Percentiles rank a stretch among this genome's conserved stretches.
Conservation (phyloP, 2,113 vertebrate species). For the Notarius quadriscutis region DNA sequence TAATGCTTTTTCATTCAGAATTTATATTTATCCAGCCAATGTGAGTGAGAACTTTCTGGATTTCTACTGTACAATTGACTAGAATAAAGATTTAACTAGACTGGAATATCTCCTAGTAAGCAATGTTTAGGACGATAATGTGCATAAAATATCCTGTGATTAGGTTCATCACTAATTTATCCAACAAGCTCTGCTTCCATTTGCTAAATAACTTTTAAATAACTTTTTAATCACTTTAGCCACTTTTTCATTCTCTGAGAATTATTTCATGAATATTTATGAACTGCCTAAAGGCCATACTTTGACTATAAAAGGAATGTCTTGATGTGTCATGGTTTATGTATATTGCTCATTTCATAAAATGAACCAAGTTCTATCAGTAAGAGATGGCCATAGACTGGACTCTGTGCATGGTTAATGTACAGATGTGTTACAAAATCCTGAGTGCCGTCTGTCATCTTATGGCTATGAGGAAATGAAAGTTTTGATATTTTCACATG, state of each 20-base stretch:
- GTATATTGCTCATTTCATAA: constrained; percentile 2
- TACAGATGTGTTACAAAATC: not conserved
- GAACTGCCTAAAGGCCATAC: constrained; percentile 48
- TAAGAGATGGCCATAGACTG: not conserved
- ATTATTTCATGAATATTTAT: constrained; percentile 69
- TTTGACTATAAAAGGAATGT: constrained; percentile 54
- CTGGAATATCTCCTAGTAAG: not conserved
- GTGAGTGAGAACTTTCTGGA: not conserved
- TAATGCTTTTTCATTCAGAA: not conserved
- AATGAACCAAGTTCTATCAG: not conserved
- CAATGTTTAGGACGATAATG: constrained; percentile 42
- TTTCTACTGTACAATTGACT: not conserved
- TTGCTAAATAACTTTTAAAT: constrained; percentile 70
- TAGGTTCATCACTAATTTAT: constrained; percentile 65
- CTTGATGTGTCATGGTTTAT: constrained; percentile 37
- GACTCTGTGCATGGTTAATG: not conserved
- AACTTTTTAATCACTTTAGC: constrained; percentile 55
- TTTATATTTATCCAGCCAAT: not conserved
- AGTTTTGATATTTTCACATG: not conserved
- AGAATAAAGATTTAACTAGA: not conserved
- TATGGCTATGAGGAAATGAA: not conserved
- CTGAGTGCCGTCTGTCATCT: not conserved
- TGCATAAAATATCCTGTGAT: constrained; percentile 59
- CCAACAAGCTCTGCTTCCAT: constrained; percentile 62
- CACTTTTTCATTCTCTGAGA: constrained; percentile 60